Percentiles rank a stretch among this genome's conserved stretches.
Evolutionary conservation across 2,888 invertebrate species (phyloP).

Genomic region (Trissolcus brochymenae): DNA sequence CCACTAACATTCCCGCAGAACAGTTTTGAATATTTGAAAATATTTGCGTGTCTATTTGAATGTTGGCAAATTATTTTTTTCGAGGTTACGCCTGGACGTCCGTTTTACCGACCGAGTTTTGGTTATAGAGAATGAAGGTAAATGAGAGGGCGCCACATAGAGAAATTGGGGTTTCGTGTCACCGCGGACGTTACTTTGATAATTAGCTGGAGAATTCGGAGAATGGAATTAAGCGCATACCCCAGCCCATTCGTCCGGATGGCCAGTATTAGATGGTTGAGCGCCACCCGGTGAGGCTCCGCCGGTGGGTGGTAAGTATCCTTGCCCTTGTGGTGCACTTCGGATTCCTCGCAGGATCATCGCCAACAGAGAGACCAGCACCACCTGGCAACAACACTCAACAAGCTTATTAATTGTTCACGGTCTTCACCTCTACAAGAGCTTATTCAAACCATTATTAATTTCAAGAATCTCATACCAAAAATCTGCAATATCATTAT

Average conservation of each 20-base stretch:
- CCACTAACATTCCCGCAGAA: too few species aligned
- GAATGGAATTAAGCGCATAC: constrained; percentile 65
- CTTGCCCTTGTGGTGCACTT: constrained; percentile 77
- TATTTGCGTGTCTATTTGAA: too few species aligned
- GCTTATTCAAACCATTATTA: background rate
- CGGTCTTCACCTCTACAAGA: background rate
- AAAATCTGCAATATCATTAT: background rate
- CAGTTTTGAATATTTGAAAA: too few species aligned
- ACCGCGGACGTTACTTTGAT: constrained; percentile 51
- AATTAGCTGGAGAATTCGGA: constrained; percentile 56
- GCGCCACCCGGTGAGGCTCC: constrained; percentile 1
- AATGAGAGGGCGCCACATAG: background rate
- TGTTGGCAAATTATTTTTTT: too few species aligned
- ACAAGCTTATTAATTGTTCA: constrained; percentile 46
- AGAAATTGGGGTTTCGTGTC: constrained; percentile 37
- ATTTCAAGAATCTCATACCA: background rate
- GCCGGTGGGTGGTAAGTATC: constrained; percentile 68
- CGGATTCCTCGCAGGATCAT: constrained; percentile 75
- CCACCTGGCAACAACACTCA: constrained; percentile 55
- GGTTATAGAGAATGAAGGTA: background rate
- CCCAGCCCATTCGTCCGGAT: constrained; percentile 75
- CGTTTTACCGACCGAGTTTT: background rate
- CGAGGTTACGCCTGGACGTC: too few species aligned
- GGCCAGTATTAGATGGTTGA: constrained; percentile 66
- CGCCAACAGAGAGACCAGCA: constrained; percentile 63